Conservation (phyloP, 1,140 invertebrate genomes). For the Scylla paramamosain region DNA sequence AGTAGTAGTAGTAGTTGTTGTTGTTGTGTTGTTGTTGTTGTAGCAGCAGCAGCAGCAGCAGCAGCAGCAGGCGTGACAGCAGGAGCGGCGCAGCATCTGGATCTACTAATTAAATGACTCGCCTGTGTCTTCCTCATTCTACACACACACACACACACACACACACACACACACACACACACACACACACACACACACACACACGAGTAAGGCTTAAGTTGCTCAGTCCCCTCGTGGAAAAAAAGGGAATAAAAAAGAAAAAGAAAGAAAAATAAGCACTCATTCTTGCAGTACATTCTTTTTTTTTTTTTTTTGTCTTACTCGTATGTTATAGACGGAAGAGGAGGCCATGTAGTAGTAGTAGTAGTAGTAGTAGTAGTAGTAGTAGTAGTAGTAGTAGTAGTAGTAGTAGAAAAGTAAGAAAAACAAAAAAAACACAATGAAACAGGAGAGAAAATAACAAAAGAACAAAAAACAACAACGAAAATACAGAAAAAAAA, state of each 20-base stretch:
- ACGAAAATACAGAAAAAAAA: not conserved
- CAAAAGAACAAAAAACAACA: not conserved
- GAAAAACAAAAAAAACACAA: not conserved
- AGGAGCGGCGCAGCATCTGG: not conserved
- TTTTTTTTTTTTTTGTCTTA: not conserved
- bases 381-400: not conserved
- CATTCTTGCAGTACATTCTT: not conserved
- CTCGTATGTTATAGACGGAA: not conserved
- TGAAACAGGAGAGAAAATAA: not conserved
- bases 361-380: not conserved
- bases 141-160: not conserved
- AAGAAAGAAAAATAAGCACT: not conserved
- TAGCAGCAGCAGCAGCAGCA: not conserved
- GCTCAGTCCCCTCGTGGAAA: not conserved
- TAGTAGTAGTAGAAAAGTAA: not conserved
- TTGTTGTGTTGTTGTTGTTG: not conserved
- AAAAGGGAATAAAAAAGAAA: not conserved
- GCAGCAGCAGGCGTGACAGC: not conserved
- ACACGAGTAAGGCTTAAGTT: not conserved
- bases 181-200: not conserved
- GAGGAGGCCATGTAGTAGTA: not conserved
- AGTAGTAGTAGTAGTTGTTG: slow-evolving; percentile 2
- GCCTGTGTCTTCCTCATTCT: not conserved
- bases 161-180: not conserved
- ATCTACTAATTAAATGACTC: not conserved